Percentiles rank a stretch among this genome's conserved stretches.
These are phyloP conservation scores for Cheilosia pagana DNA, from an alignment of 2,888 invertebrate species.

Conservation along the genomic window DNA sequence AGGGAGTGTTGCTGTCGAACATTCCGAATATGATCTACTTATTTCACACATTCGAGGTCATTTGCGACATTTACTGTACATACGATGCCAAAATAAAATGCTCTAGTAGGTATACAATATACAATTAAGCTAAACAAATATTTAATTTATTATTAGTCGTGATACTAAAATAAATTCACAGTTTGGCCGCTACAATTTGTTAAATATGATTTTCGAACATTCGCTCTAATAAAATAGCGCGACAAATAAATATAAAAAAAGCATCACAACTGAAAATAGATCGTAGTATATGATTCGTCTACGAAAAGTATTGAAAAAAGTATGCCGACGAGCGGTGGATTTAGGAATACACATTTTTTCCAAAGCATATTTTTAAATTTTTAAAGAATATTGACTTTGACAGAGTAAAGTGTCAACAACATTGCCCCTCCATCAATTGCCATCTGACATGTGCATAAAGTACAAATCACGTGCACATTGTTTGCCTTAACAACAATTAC, in stretches of 20 bases:
- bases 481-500: no score
- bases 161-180: background rate
- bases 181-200: background rate
- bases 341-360: no score
- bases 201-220: constrained; percentile 9
- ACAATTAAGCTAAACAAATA: background rate
- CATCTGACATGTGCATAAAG: no score
- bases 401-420: no score
- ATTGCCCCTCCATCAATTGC: no score
- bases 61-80: background rate
- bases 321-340: background rate
- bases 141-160: background rate
- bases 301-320: background rate
- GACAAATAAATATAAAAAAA: constrained; percentile 13
- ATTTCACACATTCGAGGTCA: background rate
- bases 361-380: no score
- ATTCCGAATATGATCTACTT: background rate
- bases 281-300: background rate
- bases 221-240: constrained; percentile 5
- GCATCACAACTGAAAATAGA: background rate
- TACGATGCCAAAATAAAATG: background rate
- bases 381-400: no score
- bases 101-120: background rate
- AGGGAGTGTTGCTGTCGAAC: background rate
- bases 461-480: no score